phyloP scores from a whole-genome alignment of 2,113 vertebrate genomes.

The Tympanuchus pallidicinctus region DNA sequence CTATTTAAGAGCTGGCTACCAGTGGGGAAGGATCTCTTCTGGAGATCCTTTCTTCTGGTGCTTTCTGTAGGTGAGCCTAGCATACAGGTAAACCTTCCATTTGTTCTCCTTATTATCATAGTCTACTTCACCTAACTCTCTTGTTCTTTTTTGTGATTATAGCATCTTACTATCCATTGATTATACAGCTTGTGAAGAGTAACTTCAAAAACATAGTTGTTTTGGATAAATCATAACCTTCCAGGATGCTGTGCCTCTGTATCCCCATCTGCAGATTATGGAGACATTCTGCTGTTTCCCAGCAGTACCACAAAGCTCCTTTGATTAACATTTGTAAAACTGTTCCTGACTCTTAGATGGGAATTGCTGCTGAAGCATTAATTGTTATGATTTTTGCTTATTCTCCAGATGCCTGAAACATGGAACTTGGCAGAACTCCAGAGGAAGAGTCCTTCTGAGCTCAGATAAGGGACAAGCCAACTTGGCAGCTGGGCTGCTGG shows the following conservation, averaged over 20 bases:
- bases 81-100: no score
- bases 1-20: no score
- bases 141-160: no score
- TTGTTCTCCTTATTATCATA: no score
- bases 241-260: neutral
- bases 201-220: neutral
- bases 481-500: neutral
- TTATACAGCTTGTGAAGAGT: neutral
- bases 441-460: neutral
- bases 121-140: no score
- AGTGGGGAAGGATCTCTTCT: no score
- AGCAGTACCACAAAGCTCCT: neutral
- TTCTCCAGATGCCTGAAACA: neutral
- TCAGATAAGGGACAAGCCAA: neutral
- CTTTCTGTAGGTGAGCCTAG: no score
- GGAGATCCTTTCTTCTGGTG: no score
- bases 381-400: constrained; percentile 17
- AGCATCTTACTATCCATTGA: no score
- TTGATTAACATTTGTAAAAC: neutral
- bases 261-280: neutral
- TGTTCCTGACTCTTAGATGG: neutral
- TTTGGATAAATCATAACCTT: neutral
- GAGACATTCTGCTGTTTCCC: neutral
- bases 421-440: neutral
- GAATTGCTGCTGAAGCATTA: constrained; percentile 20